Evolutionary conservation across 2,888 invertebrate species (phyloP).

Genomic region (Cyclophora punctaria): DNA sequence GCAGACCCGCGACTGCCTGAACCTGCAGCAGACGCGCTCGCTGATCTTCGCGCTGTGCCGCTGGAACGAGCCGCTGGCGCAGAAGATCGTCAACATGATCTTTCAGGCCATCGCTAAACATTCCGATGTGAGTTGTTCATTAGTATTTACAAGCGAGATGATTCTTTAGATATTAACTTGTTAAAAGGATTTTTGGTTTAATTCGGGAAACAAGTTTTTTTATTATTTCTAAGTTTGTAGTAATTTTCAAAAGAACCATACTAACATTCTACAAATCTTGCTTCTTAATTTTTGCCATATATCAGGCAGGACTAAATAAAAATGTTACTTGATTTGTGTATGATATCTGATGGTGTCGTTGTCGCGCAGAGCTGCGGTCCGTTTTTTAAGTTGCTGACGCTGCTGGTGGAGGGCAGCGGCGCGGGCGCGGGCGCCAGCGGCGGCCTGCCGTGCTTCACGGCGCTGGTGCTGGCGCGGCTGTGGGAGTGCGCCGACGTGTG

Average conservation of each 20-base stretch:
- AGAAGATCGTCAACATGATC: slow-evolving; percentile 91
- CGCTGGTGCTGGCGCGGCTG: slow-evolving; percentile 88
- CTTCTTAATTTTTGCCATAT: too few relatives aligned
- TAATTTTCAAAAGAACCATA: too few relatives aligned
- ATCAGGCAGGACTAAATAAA: too few relatives aligned
- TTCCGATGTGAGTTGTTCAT: slow-evolving; percentile 79
- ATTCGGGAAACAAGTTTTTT: too few relatives aligned
- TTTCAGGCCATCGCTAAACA: slow-evolving; percentile 93
- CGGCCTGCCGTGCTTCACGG: slow-evolving; percentile 93
- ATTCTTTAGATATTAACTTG: neutral
- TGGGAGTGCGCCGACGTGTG: slow-evolving; percentile 94
- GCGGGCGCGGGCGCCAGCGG: slow-evolving; percentile 70
- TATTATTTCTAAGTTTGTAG: too few relatives aligned
- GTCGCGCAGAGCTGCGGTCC: slow-evolving; percentile 83
- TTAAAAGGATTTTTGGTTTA: slow-evolving; percentile 3
- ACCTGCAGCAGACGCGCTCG: slow-evolving; percentile 92
- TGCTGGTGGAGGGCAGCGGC: slow-evolving; percentile 88
- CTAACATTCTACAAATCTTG: too few relatives aligned
- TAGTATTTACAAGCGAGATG: neutral
- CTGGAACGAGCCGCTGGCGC: slow-evolving; percentile 92
- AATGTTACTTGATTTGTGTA: too few relatives aligned
- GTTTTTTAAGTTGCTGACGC: slow-evolving; percentile 92
- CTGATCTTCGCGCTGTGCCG: slow-evolving; percentile 93
- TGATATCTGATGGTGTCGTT: too few relatives aligned
- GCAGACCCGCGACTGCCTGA: slow-evolving; percentile 95